These are phyloP conservation scores for Pyralis farinalis DNA, from an alignment of 2,888 invertebrate species.

Conservation along the genomic window DNA sequence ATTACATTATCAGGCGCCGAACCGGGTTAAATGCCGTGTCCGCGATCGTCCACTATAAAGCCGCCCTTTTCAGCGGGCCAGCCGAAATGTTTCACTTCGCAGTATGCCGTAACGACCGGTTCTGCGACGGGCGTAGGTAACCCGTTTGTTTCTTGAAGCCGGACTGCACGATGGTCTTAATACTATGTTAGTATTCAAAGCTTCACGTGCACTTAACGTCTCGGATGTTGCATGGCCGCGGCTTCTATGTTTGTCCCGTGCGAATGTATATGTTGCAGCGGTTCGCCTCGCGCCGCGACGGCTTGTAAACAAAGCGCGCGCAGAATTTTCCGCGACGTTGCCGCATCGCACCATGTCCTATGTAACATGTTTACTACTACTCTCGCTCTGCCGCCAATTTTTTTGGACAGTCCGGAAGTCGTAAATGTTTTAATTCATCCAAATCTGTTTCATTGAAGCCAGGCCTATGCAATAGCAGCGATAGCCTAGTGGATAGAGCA, in stretches of 20 bases:
- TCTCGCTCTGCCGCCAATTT: too few relatives aligned
- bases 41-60: conserved; percentile 18
- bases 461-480: too few relatives aligned
- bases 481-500: too few relatives aligned
- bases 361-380: conserved; percentile 28
- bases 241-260: conserved; percentile 20
- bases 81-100: conserved; percentile 10
- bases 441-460: too few relatives aligned
- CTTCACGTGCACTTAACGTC: too few relatives aligned
- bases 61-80: conserved; percentile 19
- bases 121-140: conserved; percentile 11
- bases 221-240: conserved; percentile 5
- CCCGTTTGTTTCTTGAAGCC: conserved; percentile 22
- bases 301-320: conserved; percentile 67
- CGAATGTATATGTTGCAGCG: conserved; percentile 36
- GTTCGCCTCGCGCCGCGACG: conserved; percentile 39
- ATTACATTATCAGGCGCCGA: conserved; percentile 54
- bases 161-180: too few relatives aligned
- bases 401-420: too few relatives aligned
- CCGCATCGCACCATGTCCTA: conserved; percentile 39
- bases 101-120: conserved; percentile 24
- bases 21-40: conserved; percentile 43
- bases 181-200: too few relatives aligned
- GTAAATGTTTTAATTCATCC: too few relatives aligned
- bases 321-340: conserved; percentile 54